phyloP scores from a whole-genome alignment of 2,113 vertebrate genomes.

The Heptranchias perlo region DNA sequence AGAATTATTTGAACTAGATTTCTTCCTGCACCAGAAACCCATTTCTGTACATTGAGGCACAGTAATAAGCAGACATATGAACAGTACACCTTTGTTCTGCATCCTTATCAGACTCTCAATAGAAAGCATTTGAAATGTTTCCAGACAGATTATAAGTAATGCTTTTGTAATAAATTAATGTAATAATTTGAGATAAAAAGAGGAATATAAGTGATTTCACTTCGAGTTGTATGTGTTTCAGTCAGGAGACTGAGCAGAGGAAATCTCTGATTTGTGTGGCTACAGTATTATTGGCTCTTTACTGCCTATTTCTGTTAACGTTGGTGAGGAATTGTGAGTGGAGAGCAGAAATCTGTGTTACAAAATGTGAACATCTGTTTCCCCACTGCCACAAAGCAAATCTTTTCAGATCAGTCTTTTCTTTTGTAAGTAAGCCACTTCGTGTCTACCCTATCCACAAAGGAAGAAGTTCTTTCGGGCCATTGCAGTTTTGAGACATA shows the following conservation, averaged over 20 bases:
- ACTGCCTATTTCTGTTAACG: not conserved
- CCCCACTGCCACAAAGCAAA: not conserved
- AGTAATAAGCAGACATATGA: not conserved
- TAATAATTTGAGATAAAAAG: not conserved
- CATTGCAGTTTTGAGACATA: not conserved
- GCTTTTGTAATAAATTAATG: not conserved
- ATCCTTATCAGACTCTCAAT: not conserved
- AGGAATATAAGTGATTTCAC: not conserved
- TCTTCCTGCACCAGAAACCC: not conserved
- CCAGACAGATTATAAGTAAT: not conserved
- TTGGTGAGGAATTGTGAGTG: not conserved
- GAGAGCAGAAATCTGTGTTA: not conserved
- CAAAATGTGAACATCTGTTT: not conserved
- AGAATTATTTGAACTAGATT: not conserved
- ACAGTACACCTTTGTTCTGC: not conserved
- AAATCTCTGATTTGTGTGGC: not conserved
- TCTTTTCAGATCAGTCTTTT: not conserved
- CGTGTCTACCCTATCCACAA: not conserved
- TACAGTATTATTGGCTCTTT: not conserved
- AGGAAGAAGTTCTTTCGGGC: not conserved
- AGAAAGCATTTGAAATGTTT: not conserved
- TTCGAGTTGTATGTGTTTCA: too few relatives aligned
- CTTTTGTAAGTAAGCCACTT: not conserved
- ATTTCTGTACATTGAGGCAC: not conserved
- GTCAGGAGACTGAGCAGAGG: not conserved